Percentiles rank a stretch among this genome's conserved stretches.
Conservation (phyloP, 2,113 vertebrate species). For the Eubucco bourcierii region DNA sequence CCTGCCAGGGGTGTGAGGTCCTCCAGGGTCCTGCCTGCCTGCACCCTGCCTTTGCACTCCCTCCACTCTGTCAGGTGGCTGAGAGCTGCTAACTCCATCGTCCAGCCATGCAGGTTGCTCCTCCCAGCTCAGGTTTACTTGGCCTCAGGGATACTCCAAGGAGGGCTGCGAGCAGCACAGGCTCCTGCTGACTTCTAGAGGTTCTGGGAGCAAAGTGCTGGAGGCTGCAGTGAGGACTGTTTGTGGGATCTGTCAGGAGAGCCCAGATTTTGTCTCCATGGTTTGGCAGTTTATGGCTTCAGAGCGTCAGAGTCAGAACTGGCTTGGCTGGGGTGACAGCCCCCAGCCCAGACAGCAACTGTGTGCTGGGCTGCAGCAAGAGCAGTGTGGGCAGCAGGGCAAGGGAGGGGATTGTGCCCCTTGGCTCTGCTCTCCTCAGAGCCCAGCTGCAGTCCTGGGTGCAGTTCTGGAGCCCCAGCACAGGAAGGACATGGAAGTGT, state of each 20-base stretch:
- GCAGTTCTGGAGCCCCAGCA: too few relatives aligned
- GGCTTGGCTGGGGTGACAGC: too few relatives aligned
- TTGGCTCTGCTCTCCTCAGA: too few relatives aligned
- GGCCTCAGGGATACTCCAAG: not conserved
- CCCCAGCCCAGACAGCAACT: too few relatives aligned
- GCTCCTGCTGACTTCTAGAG: not conserved
- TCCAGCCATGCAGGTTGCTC: accelerated
- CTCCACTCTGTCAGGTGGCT: not conserved
- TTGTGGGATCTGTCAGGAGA: not conserved
- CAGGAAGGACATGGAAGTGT: too few relatives aligned
- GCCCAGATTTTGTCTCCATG: not conserved
- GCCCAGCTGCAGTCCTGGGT: too few relatives aligned
- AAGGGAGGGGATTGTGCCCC: too few relatives aligned
- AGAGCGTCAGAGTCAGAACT: too few relatives aligned
- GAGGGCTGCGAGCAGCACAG: not conserved
- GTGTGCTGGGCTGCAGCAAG: too few relatives aligned
- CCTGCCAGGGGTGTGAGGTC: accelerated
- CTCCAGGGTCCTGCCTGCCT: accelerated
- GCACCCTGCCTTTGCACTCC: accelerated
- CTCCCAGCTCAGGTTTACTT: not conserved
- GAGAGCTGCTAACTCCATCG: not conserved
- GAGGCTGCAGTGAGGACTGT: not conserved
- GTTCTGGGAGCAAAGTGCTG: not conserved
- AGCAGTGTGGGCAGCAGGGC: too few relatives aligned
- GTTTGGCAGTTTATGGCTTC: not conserved